Conservation (phyloP, 2,797 vertebrate genomes). For the Mormyrops attenuatus region DNA sequence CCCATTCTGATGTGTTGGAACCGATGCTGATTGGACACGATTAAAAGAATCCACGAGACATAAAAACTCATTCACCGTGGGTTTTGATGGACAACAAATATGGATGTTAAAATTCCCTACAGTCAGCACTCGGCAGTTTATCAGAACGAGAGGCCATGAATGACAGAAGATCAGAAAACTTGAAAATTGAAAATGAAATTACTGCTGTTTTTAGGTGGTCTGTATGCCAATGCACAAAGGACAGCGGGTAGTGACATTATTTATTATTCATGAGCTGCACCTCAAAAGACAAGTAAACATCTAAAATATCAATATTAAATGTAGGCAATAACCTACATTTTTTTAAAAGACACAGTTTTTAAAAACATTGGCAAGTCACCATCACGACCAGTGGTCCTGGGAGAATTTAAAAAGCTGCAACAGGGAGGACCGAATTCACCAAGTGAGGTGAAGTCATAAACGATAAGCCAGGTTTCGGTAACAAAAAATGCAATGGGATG, state of each 20-base stretch:
- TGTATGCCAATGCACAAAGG: neutral
- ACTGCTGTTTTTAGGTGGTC: neutral
- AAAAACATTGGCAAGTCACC: neutral
- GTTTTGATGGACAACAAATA: neutral
- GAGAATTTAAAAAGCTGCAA: neutral
- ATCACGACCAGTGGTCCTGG: neutral
- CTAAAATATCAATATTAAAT: too few relatives aligned
- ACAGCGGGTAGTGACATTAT: neutral
- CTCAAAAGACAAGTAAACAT: neutral
- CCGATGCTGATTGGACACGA: neutral
- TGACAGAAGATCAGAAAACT: neutral
- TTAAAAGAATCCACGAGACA: neutral
- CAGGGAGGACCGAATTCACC: neutral
- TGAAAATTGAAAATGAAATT: neutral
- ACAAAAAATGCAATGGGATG: neutral
- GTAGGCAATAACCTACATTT: neutral
- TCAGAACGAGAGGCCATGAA: neutral
- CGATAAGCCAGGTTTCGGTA: neutral
- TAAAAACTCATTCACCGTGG: neutral
- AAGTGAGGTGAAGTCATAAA: neutral
- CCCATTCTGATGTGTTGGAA: neutral
- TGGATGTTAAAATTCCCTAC: neutral
- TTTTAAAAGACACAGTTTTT: neutral
- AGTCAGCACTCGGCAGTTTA: neutral
- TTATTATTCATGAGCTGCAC: neutral